Evolutionary conservation across 2,797 vertebrate species (phyloP), one percentile per base, ranked within the genome.

Genomic region (Novumbra hubbsi): DNA sequence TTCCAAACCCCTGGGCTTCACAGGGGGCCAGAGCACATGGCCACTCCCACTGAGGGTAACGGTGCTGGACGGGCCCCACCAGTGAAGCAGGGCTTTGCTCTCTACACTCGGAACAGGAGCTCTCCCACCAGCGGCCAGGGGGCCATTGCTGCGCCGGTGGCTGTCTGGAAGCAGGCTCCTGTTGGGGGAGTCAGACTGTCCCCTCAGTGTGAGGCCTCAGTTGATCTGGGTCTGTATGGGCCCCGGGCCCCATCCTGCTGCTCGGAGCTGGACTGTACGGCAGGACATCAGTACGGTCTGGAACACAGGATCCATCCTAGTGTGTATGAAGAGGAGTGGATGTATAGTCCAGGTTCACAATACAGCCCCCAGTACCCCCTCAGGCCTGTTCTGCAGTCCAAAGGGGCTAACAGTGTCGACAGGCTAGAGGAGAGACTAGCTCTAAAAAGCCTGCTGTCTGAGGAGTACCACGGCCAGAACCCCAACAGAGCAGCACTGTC

Each of bases 151-250:
- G 81, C 86, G 2, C 76, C 89, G 0, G 77, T 69, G 41, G 62
- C 67, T 11, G 55, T 84, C 34, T 83, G 79, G 77, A 92, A 90
- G 77, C 79, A 78, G 50, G 82, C 82, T 63, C 83, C 83, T 64
- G 55, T 21, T 15, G 81, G 78, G 73, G 75, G 70, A 24, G 81
- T 84, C 70, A 71, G 71, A 4, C 16, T 79, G 30, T 84, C 89
- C 27, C 83, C 74, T 16, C 72, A 86, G 0, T 74, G 91, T 0
- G 86, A 88, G 32, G 86, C 73, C 73, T 80, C 90, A 16, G 80
- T 88, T 34, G 88, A 89, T 5, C 73, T 99, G 68, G 93, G 94
- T 0, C 84, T 98, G 70, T 99, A 98, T 11, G 83, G 93, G 76
- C 93, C 87, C 32, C 94, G 88, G 12, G 41, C 9, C 55, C 19